These are phyloP conservation scores for Oplegnathus fasciatus DNA, from an alignment of 2,113 vertebrate genomes.

Conservation along the genomic window DNA sequence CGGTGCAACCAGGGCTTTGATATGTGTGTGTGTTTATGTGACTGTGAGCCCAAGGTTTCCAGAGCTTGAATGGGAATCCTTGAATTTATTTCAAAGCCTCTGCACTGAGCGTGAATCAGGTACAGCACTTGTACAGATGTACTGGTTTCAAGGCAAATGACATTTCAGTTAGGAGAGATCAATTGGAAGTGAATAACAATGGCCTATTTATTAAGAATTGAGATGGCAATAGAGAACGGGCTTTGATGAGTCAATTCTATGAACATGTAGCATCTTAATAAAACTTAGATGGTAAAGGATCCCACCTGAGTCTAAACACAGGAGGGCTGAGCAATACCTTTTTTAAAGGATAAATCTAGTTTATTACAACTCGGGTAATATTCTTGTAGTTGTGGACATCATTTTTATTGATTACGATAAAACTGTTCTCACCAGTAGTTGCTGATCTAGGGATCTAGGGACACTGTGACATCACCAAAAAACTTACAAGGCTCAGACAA, in stretches of 20 bases:
- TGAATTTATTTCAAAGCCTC: conserved; percentile 45
- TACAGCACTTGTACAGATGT: conserved; percentile 4
- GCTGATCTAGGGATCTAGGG: not conserved
- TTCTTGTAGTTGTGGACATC: not conserved
- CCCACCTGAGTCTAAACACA: not conserved
- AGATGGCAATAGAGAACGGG: not conserved
- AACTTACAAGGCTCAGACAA: not conserved
- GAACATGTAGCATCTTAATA: not conserved
- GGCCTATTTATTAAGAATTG: not conserved
- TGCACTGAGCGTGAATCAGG: conserved; percentile 6
- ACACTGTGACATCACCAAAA: not conserved
- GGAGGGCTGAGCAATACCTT: not conserved
- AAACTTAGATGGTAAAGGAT: not conserved
- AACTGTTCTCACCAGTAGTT: not conserved
- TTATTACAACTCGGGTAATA: not conserved
- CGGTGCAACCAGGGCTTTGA: conserved; percentile 12
- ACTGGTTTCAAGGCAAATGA: not conserved
- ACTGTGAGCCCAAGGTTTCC: conserved; percentile 29
- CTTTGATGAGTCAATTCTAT: not conserved
- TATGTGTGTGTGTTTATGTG: conserved; percentile 16
- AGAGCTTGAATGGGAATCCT: conserved; percentile 33
- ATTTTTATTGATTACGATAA: not conserved
- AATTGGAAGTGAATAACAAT: not conserved
- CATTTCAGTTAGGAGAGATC: conserved; percentile 5
- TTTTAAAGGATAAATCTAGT: not conserved